Evolutionary conservation across 2,888 invertebrate genomes (phyloP), one percentile per base, ranked within the genome.

Genomic region (Ischnura elegans): DNA sequence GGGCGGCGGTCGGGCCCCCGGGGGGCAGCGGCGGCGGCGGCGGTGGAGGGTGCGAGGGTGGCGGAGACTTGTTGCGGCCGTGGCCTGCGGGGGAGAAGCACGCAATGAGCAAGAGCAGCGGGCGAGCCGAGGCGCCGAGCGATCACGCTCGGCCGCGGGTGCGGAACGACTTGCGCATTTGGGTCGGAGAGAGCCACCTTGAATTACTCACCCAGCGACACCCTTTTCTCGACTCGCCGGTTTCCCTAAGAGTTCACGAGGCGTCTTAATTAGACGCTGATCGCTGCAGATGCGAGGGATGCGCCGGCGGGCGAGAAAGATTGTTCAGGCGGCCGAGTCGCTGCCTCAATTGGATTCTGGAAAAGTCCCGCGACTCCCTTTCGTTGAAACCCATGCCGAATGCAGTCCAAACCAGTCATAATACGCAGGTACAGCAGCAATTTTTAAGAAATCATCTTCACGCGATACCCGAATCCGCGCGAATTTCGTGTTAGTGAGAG

Each of bases 141-240:
- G 29, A 61, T 90, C 42, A 61, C 90, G 90, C 61, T 90, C 90
- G 45, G 61, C 61, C 66, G 90, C 43, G 36, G 90, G 90, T 61
- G 42, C 55, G 43, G 55, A 43, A 90, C 90, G 90, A 43, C 90
- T 90, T 90, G n/a, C 43, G 43, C 90, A 90, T 90, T 61, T 90
- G 90, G 90, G 90, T 90, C 90, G 43, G 90, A 90, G 90, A 90
- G 90, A 90, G 90, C 61, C 42, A 43, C 25, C 61, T 21, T 29
- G 43, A 90, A 90, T 90, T 66, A 90, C 90, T 55, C 55, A 55
- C 25, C 43, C 55, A 43, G 29, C 90, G 90, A 90, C 90, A 90
- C 90, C 90, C 55, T 90, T 90, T 90, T 55, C 51, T 90, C 90
- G 90, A 90, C 43, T 90, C 61, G 90, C 61, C 90, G 90, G 61